Conservation (phyloP, 1,140 invertebrate species). For the Alviniconcha marisindica region DNA sequence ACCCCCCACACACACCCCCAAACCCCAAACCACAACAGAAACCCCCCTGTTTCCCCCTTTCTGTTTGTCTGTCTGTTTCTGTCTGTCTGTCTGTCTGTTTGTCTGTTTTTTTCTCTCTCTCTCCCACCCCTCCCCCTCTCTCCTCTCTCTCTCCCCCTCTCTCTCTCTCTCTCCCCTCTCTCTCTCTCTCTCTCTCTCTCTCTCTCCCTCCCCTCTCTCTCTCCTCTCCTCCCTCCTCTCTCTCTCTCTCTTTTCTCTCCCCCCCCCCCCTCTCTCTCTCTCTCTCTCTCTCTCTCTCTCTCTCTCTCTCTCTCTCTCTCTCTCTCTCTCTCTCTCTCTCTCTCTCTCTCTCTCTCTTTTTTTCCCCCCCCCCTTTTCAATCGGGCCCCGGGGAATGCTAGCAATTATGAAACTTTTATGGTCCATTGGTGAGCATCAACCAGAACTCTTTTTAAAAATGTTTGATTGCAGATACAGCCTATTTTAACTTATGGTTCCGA, state of each 20-base stretch:
- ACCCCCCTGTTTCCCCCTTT: too few species aligned
- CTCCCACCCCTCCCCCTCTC: neutral
- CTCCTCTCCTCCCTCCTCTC: neutral
- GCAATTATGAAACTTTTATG: too few species aligned
- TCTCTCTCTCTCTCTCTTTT: conserved; percentile 10
- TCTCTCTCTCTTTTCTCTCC: neutral
- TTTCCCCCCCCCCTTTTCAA: conserved; percentile 12
- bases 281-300: conserved; percentile 2
- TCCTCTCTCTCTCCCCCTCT: neutral
- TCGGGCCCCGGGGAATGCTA: too few species aligned
- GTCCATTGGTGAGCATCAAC: too few species aligned
- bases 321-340: conserved; percentile 30
- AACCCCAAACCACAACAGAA: too few species aligned
- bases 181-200: conserved; percentile 25
- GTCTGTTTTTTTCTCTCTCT: conserved; percentile 1
- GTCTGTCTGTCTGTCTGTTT: neutral
- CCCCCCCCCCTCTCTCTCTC: too few species aligned
- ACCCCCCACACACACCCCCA: too few species aligned
- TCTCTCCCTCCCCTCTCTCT: neutral
- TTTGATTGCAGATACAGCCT: too few species aligned
- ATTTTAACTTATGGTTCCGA: too few species aligned
- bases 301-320: conserved; percentile 14
- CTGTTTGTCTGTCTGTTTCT: neutral
- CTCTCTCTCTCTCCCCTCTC: neutral
- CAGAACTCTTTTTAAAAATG: too few species aligned